Conservation (phyloP, 37 sponge, comb jelly and placozoan species). For the Haliclona indistincta region DNA sequence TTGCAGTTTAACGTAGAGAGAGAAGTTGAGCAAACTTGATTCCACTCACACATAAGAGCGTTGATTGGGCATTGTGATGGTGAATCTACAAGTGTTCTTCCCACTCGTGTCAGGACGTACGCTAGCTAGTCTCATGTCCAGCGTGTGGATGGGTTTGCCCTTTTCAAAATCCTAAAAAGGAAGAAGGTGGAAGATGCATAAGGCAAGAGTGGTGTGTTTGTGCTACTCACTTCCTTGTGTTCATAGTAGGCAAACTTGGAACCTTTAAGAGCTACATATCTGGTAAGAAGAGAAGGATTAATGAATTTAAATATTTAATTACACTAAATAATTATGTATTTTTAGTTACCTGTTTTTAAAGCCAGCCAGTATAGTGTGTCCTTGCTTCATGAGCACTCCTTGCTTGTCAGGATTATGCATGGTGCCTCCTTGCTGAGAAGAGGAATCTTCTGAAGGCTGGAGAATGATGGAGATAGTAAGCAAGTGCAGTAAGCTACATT, state of each 20-base stretch:
- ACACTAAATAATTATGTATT: too few species aligned
- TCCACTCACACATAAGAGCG: constrained; percentile 63
- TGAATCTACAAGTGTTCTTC: constrained; percentile 45
- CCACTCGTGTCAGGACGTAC: constrained; percentile 65
- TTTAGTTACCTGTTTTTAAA: constrained; percentile 46
- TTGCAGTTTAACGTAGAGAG: neutral
- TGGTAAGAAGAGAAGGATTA: constrained; percentile 14
- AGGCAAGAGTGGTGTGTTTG: neutral
- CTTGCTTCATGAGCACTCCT: constrained; percentile 79
- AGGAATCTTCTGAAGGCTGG: neutral
- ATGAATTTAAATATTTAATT: neutral
- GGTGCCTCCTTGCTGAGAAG: constrained; percentile 42
- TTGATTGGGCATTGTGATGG: constrained; percentile 72
- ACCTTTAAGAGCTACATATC: constrained; percentile 86
- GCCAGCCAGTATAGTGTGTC: constrained; percentile 49
- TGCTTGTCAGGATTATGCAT: constrained; percentile 59
- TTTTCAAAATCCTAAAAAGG: constrained; percentile 46
- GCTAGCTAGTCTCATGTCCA: constrained; percentile 73
- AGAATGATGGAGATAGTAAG: neutral
- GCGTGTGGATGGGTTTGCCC: constrained; percentile 72
- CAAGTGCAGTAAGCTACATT: neutral
- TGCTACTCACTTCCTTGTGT: constrained; percentile 41
- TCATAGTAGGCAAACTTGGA: constrained; percentile 82
- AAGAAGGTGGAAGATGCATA: neutral
- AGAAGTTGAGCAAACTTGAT: neutral